These are phyloP conservation scores for Cheilosia soror DNA, from an alignment of 2,888 invertebrate species.

Conservation along the genomic window DNA sequence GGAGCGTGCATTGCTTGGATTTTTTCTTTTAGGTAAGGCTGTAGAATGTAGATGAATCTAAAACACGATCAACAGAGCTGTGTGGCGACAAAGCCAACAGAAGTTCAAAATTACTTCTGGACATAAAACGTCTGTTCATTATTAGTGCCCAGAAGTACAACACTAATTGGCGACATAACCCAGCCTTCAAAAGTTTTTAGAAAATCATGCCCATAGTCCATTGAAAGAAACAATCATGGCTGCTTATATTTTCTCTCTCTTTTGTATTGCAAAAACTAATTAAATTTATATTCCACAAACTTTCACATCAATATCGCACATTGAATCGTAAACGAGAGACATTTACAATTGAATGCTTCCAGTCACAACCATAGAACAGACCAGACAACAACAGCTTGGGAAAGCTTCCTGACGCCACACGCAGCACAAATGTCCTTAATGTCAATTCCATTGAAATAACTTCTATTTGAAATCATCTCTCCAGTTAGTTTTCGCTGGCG, in stretches of 20 bases:
- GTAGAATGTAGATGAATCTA: no score
- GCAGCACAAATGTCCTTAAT: conserved; percentile 56
- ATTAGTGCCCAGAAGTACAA: no score
- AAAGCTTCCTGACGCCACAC: conserved; percentile 58
- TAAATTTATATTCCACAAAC: conserved; percentile 15
- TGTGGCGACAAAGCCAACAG: no score
- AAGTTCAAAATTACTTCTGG: no score
- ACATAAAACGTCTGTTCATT: no score
- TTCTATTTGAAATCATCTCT: conserved; percentile 32
- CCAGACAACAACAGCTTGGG: conserved; percentile 9
- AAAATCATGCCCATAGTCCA: no score
- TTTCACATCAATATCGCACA: conserved; percentile 11
- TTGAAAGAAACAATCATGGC: no score
- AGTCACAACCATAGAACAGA: conserved; percentile 12
- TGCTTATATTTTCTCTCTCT: not conserved
- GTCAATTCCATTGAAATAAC: conserved; percentile 55
- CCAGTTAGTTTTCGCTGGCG: not conserved
- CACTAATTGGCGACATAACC: no score
- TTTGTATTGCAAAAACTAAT: not conserved
- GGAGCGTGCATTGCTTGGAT: no score
- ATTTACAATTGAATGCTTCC: conserved; percentile 47
- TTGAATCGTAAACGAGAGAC: conserved; percentile 45
- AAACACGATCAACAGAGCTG: no score
- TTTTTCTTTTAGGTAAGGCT: no score
- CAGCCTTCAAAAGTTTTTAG: no score